These are phyloP conservation scores for Sebastes taczanowskii DNA, from an alignment of 2,797 vertebrate genomes.

Conservation along the genomic window DNA sequence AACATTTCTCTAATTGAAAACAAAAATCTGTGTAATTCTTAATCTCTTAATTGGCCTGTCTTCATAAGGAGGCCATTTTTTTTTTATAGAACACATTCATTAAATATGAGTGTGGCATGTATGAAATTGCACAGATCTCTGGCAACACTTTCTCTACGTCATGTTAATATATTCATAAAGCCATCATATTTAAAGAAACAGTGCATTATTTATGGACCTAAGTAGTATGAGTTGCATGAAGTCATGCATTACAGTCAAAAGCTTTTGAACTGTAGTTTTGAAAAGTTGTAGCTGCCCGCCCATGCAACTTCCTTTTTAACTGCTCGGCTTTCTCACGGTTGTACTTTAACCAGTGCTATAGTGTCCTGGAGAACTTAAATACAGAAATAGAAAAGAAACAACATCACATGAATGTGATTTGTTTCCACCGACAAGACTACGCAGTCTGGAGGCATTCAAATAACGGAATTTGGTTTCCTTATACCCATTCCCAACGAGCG, in stretches of 20 bases:
- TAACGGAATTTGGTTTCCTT: constrained; percentile 30
- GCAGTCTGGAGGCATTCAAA: constrained; percentile 28
- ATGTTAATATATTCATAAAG: constrained; percentile 52
- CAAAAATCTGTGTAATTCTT: neutral
- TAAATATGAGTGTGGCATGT: constrained; percentile 52
- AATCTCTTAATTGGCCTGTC: neutral
- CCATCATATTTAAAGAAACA: constrained; percentile 62
- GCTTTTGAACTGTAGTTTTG: constrained; percentile 4
- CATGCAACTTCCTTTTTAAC: neutral
- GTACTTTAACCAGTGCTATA: neutral
- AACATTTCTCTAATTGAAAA: neutral
- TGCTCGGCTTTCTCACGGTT: neutral
- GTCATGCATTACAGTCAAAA: neutral
- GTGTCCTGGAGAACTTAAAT: neutral
- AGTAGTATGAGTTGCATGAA: constrained; percentile 17
- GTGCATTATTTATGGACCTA: constrained; percentile 62
- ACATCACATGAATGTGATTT: constrained; percentile 19
- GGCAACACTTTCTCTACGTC: constrained; percentile 33
- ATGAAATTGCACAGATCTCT: constrained; percentile 41
- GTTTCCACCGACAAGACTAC: neutral
- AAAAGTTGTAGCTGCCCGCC: neutral
- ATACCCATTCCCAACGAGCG: constrained; percentile 24
- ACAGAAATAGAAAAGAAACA: constrained; percentile 1
- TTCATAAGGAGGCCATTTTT: neutral
- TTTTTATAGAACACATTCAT: constrained; percentile 29